Evolutionary conservation across 2,113 vertebrate species (phyloP), one percentile per base, ranked within the genome.

Genomic region (Otocyon megalotis): DNA sequence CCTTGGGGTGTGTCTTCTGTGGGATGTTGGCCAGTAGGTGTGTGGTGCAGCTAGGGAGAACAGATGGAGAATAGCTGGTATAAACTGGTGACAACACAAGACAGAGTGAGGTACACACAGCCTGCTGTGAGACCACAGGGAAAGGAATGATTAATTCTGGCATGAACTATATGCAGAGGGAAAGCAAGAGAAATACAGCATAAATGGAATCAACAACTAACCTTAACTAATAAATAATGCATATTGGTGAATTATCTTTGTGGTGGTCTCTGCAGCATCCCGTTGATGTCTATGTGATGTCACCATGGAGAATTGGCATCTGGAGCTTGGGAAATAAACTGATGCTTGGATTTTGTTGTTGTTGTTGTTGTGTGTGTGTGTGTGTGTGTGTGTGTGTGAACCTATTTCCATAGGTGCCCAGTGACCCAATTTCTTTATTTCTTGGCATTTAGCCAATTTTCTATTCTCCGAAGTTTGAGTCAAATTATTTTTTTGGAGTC

Each of bases 401-500:
- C 35, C 56, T 60, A 35, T 95, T 93, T 94, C 93, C 15, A 4
- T 85, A 84, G 76, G 58, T 85, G 43, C 13, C 30, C 54, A 7
- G 63, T 79, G 94, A 93, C 82, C 96, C 53, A 4, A 76, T 97
- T 95, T 96, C 58, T 19, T 67, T 81, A 17, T 22, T 81, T 85
- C 54, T 74, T 92, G 76, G 63, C 2, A 0, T 56, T 85, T 35
- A 69, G 88, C 90, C 60, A 82, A 30, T 79, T 60, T 50, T 94
- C 84, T 58, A 20, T 67, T 77, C 84, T 72, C 90, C 5, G 35
- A 85, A 69, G 37, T 48, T 32, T 19, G 80, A 96, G 71, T 86
- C 90, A 35, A 82, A 48, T 88, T 96, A 80, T 91, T 72, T 83
- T 95, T 79, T 63, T 13, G 48, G 60, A 63, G 71, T 77, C 43